Evolutionary conservation across 2,888 invertebrate species (phyloP).

Genomic region (Drosophila macrospina): DNA sequence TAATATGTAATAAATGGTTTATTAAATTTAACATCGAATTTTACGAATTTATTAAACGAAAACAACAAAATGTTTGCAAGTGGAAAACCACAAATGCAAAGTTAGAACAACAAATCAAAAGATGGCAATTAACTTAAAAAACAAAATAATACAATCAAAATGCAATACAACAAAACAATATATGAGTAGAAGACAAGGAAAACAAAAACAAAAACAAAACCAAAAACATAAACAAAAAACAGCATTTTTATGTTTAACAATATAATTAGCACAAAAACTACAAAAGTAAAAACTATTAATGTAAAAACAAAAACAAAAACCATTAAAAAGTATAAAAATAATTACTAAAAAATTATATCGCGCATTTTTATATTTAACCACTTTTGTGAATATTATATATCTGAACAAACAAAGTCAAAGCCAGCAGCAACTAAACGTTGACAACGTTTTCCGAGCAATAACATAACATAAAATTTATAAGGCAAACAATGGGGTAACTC

Average conservation of each 20-base stretch:
- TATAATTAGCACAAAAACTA: constrained; percentile 80
- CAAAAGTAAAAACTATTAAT: constrained; percentile 81
- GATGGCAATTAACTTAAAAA: constrained; percentile 60
- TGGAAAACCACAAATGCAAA: constrained; percentile 41
- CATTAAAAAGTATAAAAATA: constrained; percentile 60
- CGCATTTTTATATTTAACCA: constrained; percentile 8
- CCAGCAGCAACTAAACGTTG: constrained; percentile 6
- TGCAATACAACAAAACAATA: constrained; percentile 58
- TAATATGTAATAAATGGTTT: constrained; percentile 74
- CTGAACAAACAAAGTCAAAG: constrained; percentile 3
- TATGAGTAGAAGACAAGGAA: constrained; percentile 63
- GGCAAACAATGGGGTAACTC: not conserved
- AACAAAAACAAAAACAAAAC: constrained; percentile 55
- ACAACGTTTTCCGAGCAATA: constrained; percentile 17
- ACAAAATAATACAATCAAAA: constrained; percentile 63
- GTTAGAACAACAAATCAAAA: constrained; percentile 64
- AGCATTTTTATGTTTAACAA: constrained; percentile 72
- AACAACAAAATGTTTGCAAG: constrained; percentile 46
- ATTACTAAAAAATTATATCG: constrained; percentile 18
- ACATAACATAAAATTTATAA: constrained; percentile 13
- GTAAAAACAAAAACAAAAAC: constrained; percentile 64
- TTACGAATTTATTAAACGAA: constrained; percentile 81
- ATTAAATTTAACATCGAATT: constrained; percentile 83
- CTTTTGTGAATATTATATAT: not conserved
- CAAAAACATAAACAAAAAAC: constrained; percentile 50